Evolutionary conservation across 2,888 invertebrate species (phyloP).

Genomic region (Erpobdella octoculata): DNA sequence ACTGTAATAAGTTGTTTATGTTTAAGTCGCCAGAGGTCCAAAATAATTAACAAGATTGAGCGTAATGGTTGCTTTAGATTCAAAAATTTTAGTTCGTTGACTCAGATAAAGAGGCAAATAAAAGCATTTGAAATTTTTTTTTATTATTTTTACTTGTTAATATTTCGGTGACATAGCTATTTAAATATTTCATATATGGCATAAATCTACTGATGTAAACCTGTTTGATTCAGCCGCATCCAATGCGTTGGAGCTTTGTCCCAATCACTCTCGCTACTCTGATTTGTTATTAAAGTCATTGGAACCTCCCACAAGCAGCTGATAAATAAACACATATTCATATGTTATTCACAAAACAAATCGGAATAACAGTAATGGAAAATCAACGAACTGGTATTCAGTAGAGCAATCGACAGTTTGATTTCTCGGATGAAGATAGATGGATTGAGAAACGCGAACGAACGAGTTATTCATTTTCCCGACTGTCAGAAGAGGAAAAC

Average conservation of each 20-base stretch:
- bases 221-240: slow-evolving; percentile 21
- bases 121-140: no score
- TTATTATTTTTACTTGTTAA: background rate
- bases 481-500: slow-evolving; percentile 30
- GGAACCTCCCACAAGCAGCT: slow-evolving; percentile 30
- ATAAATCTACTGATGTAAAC: slow-evolving; percentile 11
- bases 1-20: no score
- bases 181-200: background rate
- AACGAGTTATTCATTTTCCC: background rate
- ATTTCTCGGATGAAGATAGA: slow-evolving; percentile 22
- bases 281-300: slow-evolving; percentile 25
- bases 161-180: background rate
- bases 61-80: no score
- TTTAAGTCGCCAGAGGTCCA: no score
- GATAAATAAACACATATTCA: background rate
- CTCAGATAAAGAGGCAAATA: no score
- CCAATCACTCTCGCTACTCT: slow-evolving; percentile 11
- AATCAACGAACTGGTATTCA: background rate
- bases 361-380: no score
- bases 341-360: no score
- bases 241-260: slow-evolving; percentile 18
- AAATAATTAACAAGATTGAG: no score
- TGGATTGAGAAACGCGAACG: slow-evolving; percentile 5
- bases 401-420: slow-evolving; percentile 20
- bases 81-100: no score